phyloP scores from a whole-genome alignment of 2,113 vertebrate species.

The Ammodytes marinus region DNA sequence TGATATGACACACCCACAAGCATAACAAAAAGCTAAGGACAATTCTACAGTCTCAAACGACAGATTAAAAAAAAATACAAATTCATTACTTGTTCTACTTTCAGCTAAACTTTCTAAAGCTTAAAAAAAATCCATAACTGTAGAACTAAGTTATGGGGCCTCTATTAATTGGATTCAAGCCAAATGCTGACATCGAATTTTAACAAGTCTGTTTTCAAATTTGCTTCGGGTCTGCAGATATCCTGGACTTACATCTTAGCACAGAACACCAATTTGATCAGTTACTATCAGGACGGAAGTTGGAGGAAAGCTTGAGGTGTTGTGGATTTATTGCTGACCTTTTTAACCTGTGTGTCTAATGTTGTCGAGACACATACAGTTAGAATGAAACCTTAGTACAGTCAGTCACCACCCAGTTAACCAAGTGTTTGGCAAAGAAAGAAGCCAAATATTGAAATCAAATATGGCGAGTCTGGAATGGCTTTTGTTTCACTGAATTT shows the following conservation, averaged over 20 bases:
- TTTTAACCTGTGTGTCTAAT: not conserved
- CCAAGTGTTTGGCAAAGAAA: not conserved
- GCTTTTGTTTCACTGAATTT: conserved; percentile 23
- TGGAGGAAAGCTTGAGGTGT: conserved; percentile 14
- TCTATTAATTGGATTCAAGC: not conserved
- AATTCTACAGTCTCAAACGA: too few species aligned
- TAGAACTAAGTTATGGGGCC: not conserved
- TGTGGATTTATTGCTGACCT: conserved; percentile 14
- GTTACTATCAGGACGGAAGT: not conserved
- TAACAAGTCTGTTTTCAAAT: not conserved
- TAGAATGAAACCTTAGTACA: not conserved
- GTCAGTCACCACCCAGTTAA: not conserved
- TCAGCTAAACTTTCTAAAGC: not conserved
- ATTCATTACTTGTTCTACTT: not conserved
- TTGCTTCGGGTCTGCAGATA: not conserved
- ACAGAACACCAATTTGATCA: not conserved
- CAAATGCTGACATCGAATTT: not conserved
- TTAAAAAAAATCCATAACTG: not conserved
- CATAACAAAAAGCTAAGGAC: not conserved
- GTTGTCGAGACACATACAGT: not conserved
- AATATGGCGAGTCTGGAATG: conserved; percentile 26
- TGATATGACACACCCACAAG: not conserved
- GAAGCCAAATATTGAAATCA: not conserved
- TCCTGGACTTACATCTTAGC: not conserved
- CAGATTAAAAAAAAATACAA: too few species aligned